Evolutionary conservation across 92 coral and sea anemone species (phyloP).

Genomic region (Parazoanthus darwini): DNA sequence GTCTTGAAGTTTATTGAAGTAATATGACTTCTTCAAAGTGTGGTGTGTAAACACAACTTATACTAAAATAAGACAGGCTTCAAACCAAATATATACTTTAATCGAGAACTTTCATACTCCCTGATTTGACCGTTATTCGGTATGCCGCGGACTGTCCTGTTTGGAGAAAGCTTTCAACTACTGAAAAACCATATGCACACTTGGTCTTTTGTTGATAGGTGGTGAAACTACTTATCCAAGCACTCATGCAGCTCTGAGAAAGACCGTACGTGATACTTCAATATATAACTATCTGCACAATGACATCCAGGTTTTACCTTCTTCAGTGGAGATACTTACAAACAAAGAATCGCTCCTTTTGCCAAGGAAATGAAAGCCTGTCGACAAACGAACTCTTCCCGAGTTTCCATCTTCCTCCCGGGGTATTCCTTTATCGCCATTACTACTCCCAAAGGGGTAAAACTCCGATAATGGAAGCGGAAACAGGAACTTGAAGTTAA

Average conservation of each 20-base stretch:
- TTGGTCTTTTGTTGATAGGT: background rate
- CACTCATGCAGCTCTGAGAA: background rate
- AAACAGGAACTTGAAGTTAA: background rate
- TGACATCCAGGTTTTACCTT: background rate
- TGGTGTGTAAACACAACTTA: background rate
- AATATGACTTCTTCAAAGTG: background rate
- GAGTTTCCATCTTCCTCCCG: conserved; percentile 29
- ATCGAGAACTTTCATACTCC: background rate
- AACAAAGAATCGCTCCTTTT: conserved; percentile 22
- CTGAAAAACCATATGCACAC: background rate
- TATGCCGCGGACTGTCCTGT: background rate
- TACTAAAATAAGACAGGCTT: background rate
- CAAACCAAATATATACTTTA: background rate
- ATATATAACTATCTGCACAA: background rate
- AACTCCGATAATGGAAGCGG: conserved; percentile 22
- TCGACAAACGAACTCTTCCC: conserved; percentile 13
- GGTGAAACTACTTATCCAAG: background rate
- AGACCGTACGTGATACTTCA: background rate
- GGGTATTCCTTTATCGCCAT: conserved; percentile 6
- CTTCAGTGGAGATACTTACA: conserved; percentile 12
- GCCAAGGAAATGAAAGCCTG: conserved; percentile 27
- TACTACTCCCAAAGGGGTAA: conserved; percentile 25
- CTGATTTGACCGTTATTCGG: background rate
- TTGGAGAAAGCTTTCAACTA: background rate
- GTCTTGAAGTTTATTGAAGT: background rate